Percentiles rank a stretch among this genome's conserved stretches.
These are phyloP conservation scores for Miniopterus natalensis DNA, from an alignment of 2,113 vertebrate species.

Conservation along the genomic window DNA sequence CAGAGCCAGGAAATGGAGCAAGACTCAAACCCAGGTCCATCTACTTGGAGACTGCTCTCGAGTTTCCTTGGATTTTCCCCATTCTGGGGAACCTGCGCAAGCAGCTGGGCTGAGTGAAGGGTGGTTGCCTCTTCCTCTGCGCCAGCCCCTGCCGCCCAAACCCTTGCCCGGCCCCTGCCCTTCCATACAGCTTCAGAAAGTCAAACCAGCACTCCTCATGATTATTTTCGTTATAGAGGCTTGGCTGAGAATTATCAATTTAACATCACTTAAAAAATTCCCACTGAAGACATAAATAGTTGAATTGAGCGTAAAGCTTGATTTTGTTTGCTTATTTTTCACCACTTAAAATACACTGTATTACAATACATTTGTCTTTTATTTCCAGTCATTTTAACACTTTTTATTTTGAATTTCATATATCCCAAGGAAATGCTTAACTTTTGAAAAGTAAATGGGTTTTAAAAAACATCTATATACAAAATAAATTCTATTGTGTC, in stretches of 20 bases:
- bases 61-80: no score
- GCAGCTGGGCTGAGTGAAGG: no score
- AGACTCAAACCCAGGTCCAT: no score
- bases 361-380: not conserved
- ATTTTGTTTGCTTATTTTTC: slow-evolving; percentile 36
- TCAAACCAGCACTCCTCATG: not conserved
- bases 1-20: no score
- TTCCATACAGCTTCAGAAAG: no score
- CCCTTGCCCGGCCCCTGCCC: no score
- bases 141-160: no score
- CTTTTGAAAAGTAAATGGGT: not conserved
- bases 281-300: slow-evolving; percentile 30
- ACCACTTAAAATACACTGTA: not conserved
- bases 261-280: not conserved
- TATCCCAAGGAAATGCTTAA: not conserved
- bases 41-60: no score
- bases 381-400: not conserved
- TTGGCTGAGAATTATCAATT: slow-evolving; percentile 10
- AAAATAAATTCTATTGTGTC: not conserved
- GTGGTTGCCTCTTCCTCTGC: no score
- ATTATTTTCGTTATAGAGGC: slow-evolving; percentile 40
- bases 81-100: no score
- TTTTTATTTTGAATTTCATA: slow-evolving; percentile 1
- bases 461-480: not conserved
- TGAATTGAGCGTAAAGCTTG: not conserved